Evolutionary conservation across 2,113 vertebrate species (phyloP), one percentile per base, ranked within the genome.

Genomic region (Aphelocoma coerulescens): DNA sequence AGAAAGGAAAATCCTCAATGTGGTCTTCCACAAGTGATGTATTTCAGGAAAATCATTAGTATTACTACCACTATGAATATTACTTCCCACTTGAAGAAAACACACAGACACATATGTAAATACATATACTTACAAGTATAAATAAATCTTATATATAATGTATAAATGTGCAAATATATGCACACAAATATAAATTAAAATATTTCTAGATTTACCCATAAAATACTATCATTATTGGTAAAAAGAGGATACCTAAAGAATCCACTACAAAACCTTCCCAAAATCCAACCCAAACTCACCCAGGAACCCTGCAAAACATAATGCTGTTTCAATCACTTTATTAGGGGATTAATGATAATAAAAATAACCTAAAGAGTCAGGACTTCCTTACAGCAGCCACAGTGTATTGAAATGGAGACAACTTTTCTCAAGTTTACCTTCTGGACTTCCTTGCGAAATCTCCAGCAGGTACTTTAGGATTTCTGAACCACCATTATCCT

Each of bases 401-500:
- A 58, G 58, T 12, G 6, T 13, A 54, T 5, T 43, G 20, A 66
- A 86, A 75, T 9, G 16, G 43, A 80, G 32, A 68, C 22, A 91
- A 67, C 11, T 59, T 68, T 3, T 54, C 66, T 58, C 20, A 57
- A 58, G 54, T 63, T 85, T 97, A 99, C 99, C 99, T 98, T 99
- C 99, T 33, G 98, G 98, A 97, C 97, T 98, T 73, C 98, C 99
- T 96, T 99, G 98, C 55, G 99, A 99, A 94, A 99, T 98, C 97
- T 99, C 99, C 69, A 99, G 96, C 71, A 99, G 97, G 78, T 99
- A 99, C 28, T 98, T 99, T 2, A 99, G 98, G 91, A 99, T 99
- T 96, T 99, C 99, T 10, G 99, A 99, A 89, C 99, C 99, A 16
- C 99, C 99, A 21, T 98, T 99, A 96, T 99, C 99, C 93, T 98